Percentiles rank a stretch among this genome's conserved stretches.
Evolutionary conservation across 1,140 invertebrate genomes (phyloP).

Genomic region (Maniola jurtina): DNA sequence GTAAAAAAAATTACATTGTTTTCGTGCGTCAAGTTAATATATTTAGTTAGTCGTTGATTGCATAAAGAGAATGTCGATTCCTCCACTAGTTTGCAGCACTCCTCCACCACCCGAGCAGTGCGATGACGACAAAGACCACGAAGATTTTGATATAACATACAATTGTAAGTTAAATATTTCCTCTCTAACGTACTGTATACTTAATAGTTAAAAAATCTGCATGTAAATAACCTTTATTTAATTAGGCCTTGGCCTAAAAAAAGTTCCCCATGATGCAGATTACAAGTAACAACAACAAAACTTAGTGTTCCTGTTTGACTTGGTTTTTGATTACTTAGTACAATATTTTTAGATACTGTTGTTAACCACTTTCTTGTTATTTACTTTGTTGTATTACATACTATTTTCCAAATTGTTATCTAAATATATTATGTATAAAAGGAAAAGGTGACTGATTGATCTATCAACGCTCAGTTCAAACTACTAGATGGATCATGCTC

Average conservation of each 20-base stretch:
- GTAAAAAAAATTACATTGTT: conserved; percentile 10
- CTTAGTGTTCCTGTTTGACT: background rate
- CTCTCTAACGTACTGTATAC: background rate
- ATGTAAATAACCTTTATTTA: background rate
- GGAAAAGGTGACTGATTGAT: too few relatives aligned
- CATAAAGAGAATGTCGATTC: conserved; percentile 65
- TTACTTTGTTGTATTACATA: too few relatives aligned
- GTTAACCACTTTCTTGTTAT: too few relatives aligned
- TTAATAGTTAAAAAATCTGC: background rate
- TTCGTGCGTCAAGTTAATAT: conserved; percentile 4
- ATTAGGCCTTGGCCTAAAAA: background rate
- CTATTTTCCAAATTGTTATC: too few relatives aligned
- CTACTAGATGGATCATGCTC: too few relatives aligned
- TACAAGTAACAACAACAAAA: background rate
- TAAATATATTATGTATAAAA: too few relatives aligned
- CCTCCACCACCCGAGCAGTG: conserved; percentile 75
- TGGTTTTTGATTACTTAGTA: too few relatives aligned
- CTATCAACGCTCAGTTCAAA: too few relatives aligned
- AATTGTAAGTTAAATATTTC: conserved; percentile 57
- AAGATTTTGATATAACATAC: conserved; percentile 71
- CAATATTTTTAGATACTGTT: too few relatives aligned
- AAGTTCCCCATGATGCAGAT: background rate
- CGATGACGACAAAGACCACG: conserved; percentile 70
- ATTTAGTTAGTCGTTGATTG: background rate
- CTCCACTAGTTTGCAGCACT: conserved; percentile 76